Base-by-base conservation (phyloP, 2,113 vertebrate genomes). In the Perca fluviatilis region DNA sequence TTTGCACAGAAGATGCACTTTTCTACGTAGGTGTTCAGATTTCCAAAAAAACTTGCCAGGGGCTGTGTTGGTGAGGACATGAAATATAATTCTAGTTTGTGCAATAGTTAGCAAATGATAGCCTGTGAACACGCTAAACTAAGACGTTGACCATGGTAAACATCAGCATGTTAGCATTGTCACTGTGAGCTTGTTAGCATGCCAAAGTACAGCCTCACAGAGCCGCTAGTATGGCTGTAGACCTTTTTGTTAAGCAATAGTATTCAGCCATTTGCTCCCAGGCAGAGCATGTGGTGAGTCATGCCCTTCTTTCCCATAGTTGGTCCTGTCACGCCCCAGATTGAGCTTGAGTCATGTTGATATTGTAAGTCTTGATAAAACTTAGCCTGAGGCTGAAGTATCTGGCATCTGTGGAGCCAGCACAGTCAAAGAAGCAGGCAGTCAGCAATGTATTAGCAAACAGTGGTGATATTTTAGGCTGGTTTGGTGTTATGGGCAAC, bases 341-440 rank as follows among this genome's bases (percentile, higher is more conserved):
- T 70, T 1, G 5, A 61, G 58, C 58, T 15, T 71, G 65, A 40
- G 80, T 58, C 27, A 50, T 66, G 30, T 27, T 53, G 25, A 65
- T 25, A 33, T 40, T 9, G 40, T 2, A 40, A 21, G 50, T 49
- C 11, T 46, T 57, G 6, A 43, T 46, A 6, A 50, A 49, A 16
- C 33, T 5, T 46, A 8, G 23, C 61, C 47, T 15, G 68, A 63
- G 64, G 56, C 43, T 49, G 25, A 30, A 15, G 12, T 62, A 8
- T 67, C 14, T 21, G 25, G n/a, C 25, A 14, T 58, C 40, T 43
- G 43, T 53, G n/a, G 21, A 43, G 67, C 19, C 14, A 58, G 51
- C 61, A 46, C 5, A 60, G 16, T 67, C 46, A 53, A 43, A 15
- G 18, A 36, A 74, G n/a, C 16, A 33, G 30, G 5, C 30, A 33